Percentiles rank a stretch among this genome's conserved stretches.
Evolutionary conservation across 2,113 vertebrate species (phyloP).

Genomic region (Ornithorhynchus anatinus): DNA sequence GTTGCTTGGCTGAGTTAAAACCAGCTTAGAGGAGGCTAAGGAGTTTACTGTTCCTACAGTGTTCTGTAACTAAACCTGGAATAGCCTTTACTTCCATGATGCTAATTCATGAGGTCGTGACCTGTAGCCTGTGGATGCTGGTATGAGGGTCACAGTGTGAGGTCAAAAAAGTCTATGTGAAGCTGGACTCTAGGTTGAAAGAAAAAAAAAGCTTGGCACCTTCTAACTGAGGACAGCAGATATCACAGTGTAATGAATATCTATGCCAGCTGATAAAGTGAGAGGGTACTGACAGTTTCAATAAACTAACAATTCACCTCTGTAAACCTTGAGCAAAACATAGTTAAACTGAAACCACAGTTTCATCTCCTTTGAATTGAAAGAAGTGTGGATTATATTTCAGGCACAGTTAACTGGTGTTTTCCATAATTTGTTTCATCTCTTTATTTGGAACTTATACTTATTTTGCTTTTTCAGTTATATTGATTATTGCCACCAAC

Average conservation of each 20-base stretch:
- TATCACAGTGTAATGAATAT: conserved; percentile 34
- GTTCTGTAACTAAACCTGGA: conserved; percentile 60
- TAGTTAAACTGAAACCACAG: conserved; percentile 15
- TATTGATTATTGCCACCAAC: too few relatives aligned
- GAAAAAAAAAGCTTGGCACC: conserved; percentile 10
- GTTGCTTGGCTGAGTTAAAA: conserved; percentile 32
- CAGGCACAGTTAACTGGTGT: too few relatives aligned
- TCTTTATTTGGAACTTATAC: too few relatives aligned
- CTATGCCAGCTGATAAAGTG: conserved; percentile 28
- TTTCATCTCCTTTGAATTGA: conserved; percentile 9
- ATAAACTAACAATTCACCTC: conserved; percentile 28
- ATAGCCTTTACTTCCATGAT: conserved; percentile 61
- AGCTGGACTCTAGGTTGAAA: conserved; percentile 32
- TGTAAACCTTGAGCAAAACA: conserved; percentile 42
- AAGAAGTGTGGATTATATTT: background rate
- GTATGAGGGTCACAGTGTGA: conserved; percentile 65
- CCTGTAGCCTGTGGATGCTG: conserved; percentile 65
- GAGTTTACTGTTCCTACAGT: conserved; percentile 41
- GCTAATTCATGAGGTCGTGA: conserved; percentile 72
- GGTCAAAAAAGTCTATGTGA: conserved; percentile 61
- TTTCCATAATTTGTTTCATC: too few relatives aligned
- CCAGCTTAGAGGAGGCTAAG: conserved; percentile 20
- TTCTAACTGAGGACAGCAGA: conserved; percentile 38
- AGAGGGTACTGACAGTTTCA: conserved; percentile 47
- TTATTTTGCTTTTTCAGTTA: too few relatives aligned